Evolutionary conservation across 2,888 invertebrate species (phyloP).

Genomic region (Plebejus anna): DNA sequence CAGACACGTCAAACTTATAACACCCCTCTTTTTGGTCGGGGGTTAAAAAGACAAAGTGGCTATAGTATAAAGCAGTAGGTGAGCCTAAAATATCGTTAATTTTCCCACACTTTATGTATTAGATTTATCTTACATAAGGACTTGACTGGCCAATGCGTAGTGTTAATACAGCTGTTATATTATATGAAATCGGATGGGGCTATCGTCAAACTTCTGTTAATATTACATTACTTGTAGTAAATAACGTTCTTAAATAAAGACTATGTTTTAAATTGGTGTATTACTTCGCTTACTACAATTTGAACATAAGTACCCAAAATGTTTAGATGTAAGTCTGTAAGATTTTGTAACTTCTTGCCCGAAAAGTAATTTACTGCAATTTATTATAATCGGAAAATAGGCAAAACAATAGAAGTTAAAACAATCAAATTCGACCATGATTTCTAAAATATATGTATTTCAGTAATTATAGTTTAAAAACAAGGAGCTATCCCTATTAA

Average conservation of each 20-base stretch:
- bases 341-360: no score
- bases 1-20: no score
- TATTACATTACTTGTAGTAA: conserved; percentile 29
- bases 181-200: conserved; percentile 22
- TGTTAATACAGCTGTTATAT: conserved; percentile 20
- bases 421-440: no score
- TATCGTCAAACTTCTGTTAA: conserved; percentile 25
- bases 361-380: no score
- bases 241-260: conserved; percentile 25
- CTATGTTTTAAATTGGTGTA: conserved; percentile 27
- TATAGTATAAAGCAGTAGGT: background rate
- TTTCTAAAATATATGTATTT: no score
- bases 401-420: no score
- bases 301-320: no score
- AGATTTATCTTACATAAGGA: background rate
- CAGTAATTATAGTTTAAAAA: no score
- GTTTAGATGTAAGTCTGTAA: no score
- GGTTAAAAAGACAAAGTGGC: background rate
- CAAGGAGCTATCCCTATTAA: no score
- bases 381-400: no score
- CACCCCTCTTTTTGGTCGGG: no score
- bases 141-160: conserved; percentile 11
- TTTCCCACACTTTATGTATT: background rate
- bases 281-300: conserved; percentile 27
- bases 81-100: background rate